These are phyloP conservation scores for Vicugna pacos DNA, from an alignment of 2,113 vertebrate genomes.

Conservation along the genomic window DNA sequence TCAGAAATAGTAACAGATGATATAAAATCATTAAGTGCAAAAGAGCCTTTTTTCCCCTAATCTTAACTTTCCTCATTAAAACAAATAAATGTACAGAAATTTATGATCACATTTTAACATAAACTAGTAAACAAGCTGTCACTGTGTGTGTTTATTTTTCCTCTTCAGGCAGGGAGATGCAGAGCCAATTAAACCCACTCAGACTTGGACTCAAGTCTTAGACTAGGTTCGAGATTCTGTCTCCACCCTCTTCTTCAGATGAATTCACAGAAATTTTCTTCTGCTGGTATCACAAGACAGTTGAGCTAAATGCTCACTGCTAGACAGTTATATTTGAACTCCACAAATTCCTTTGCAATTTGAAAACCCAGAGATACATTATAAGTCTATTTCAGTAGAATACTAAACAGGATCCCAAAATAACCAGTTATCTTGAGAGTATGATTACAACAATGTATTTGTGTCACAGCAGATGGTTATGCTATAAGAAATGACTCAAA, in stretches of 20 bases:
- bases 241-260: not conserved
- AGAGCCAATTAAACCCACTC: not conserved
- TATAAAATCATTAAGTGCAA: constrained; percentile 20
- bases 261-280: constrained; percentile 26
- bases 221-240: not conserved
- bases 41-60: not conserved
- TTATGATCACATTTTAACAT: not conserved
- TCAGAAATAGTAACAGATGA: constrained; percentile 63
- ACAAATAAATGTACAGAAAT: constrained; percentile 9
- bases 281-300: not conserved
- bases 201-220: not conserved
- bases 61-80: constrained; percentile 17
- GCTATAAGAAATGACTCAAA: constrained; percentile 61
- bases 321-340: not conserved
- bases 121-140: not conserved
- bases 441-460: constrained; percentile 83
- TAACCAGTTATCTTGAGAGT: constrained; percentile 76
- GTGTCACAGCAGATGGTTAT: constrained; percentile 83
- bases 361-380: constrained; percentile 60
- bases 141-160: not conserved
- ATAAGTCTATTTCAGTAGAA: constrained; percentile 74
- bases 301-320: constrained; percentile 20
- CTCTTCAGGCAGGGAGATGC: not conserved
- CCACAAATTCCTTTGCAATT: constrained; percentile 63
- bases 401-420: constrained; percentile 73